Base-by-base conservation (phyloP, 1,140 invertebrate species). In the Druon quercuslanigerum region DNA sequence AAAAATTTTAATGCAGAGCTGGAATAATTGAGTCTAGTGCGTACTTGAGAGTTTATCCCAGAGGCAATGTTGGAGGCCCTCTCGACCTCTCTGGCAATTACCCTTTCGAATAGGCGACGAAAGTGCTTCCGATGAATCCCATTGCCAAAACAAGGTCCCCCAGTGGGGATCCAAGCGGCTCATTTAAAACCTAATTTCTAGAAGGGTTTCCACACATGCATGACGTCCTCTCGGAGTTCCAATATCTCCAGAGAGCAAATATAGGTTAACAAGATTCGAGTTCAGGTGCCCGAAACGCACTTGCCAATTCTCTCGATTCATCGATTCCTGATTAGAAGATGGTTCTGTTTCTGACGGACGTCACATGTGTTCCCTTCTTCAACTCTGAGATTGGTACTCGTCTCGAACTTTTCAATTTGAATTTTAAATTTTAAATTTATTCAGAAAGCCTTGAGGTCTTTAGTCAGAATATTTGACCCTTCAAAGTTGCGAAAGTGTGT, bases 261-360 rank as follows among this genome's bases (percentile, higher is more conserved):
- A 57, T 83, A 79, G 77, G 84, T 78, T 84, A 86, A 83, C 83
- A 70, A 85, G 82, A 84, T 82, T 83, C 76, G 73, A 77, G 78
- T 80, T 82, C 84, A 86, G 84, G 81, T 86, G 84, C 74, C 25
- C 74, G 71, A 54, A 76, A 79, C 73, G 76, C 75, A 82, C 80
- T 80, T 80, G 80, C 79, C 82, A 84, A 85, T 85, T 84, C 83
- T 80, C 79, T 80, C 73, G 79, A 82, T 76, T 80, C 78, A 86
- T 86, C 81, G 84, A 86, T 87, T 83, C 82, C 82, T 84, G 85
- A 87, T 87, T 86, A 80, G 74, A 57, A 57, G 19, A 20, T 57
- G n/a, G 17, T 17, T 79, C 75, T 79, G 80, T 50, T 73, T 46
- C 54, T 82, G 80, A 82, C 80, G 73, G 77, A 73, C 11, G 17